These are phyloP conservation scores for Echinarachnius parma DNA, from an alignment of 53 echinoderm and acorn worm genomes.

Conservation along the genomic window DNA sequence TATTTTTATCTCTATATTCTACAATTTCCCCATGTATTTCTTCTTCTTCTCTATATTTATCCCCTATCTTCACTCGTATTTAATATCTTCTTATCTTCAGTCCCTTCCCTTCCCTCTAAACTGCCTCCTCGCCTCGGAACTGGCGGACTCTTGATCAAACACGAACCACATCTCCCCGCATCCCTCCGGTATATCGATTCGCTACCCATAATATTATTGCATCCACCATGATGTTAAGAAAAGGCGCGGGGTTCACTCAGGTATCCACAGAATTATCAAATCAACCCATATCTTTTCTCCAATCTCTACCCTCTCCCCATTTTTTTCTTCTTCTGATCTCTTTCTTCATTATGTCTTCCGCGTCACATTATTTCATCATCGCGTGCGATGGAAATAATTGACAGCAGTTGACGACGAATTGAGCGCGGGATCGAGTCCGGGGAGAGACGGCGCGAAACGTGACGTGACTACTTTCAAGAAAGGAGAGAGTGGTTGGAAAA, in stretches of 20 bases:
- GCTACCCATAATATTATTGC: slow-evolving; percentile 46
- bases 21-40: too few species aligned
- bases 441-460: neutral
- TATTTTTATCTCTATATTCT: too few species aligned
- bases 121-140: slow-evolving; percentile 28
- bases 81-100: slow-evolving; percentile 2
- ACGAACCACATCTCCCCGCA: slow-evolving; percentile 12
- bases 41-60: too few species aligned
- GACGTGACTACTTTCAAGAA: slow-evolving; percentile 6
- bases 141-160: slow-evolving; percentile 43
- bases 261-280: too few species aligned
- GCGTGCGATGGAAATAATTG: slow-evolving; percentile 36
- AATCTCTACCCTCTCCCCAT: neutral
- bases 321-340: slow-evolving; percentile 9
- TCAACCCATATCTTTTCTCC: slow-evolving; percentile 7
- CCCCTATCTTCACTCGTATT: neutral
- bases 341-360: slow-evolving; percentile 8
- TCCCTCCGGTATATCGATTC: slow-evolving; percentile 27
- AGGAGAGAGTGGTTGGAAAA: neutral
- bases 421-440: neutral
- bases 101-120: neutral
- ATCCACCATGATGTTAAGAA: slow-evolving; percentile 11
- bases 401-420: slow-evolving; percentile 13
- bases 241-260: neutral
- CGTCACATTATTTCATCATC: slow-evolving; percentile 41